phyloP scores from a whole-genome alignment of 2,797 vertebrate species.

The Myripristis murdjan region DNA sequence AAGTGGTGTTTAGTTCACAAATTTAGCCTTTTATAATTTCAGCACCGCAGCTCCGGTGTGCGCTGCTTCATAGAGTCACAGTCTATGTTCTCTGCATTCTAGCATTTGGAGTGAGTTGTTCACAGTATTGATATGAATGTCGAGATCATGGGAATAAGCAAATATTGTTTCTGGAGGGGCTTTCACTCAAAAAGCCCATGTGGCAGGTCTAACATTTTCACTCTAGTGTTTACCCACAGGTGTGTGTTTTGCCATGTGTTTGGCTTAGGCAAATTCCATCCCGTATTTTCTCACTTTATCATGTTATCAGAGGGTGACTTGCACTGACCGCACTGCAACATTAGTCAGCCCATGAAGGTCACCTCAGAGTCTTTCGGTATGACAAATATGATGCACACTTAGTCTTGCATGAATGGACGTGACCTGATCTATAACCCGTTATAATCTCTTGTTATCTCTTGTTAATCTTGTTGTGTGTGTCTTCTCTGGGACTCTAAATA shows the following conservation, averaged over 20 bases:
- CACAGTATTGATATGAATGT: background rate
- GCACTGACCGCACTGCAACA: background rate
- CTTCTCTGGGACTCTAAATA: background rate
- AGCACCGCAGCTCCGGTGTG: background rate
- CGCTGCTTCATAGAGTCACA: background rate
- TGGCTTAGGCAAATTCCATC: background rate
- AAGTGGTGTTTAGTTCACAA: background rate
- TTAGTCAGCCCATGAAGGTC: slow-evolving; percentile 1
- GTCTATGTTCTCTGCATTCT: background rate
- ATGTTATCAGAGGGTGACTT: slow-evolving; percentile 2
- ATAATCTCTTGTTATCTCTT: background rate
- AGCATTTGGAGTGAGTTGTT: background rate
- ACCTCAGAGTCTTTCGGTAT: background rate
- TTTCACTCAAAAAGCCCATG: background rate
- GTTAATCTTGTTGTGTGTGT: background rate
- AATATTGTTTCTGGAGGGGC: background rate
- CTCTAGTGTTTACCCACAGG: background rate
- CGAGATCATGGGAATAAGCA: background rate
- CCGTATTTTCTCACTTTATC: background rate
- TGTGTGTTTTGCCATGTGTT: background rate
- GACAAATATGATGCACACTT: background rate
- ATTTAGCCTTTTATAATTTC: background rate
- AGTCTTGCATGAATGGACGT: background rate
- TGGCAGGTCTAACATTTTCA: background rate
- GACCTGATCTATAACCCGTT: background rate